phyloP scores from a whole-genome alignment of 2,113 vertebrate genomes.

The Tragelaphus imberbis region DNA sequence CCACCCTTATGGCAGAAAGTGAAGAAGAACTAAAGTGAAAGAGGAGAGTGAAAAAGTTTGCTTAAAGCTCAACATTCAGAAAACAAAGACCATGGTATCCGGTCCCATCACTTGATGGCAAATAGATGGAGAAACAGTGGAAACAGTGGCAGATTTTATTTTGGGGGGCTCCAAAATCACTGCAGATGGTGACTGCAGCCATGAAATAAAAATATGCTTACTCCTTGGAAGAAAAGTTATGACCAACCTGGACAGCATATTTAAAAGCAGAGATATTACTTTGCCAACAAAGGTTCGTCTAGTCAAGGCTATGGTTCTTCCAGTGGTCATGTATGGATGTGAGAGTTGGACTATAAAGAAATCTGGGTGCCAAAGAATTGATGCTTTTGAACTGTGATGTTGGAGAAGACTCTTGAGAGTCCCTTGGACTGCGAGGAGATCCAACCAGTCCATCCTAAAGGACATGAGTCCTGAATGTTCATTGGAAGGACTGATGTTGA shows the following conservation, averaged over 20 bases:
- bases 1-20: not conserved
- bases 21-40: not conserved
- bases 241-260: not conserved
- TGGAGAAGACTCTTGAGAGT: not conserved
- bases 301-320: not conserved
- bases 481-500: not conserved
- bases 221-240: not conserved
- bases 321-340: not conserved
- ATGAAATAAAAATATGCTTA: not conserved
- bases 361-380: accelerated
- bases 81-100: not conserved
- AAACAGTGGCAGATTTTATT: not conserved
- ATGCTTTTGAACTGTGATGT: not conserved
- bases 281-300: not conserved
- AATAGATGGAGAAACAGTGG: not conserved
- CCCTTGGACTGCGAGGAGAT: not conserved
- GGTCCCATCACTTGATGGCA: not conserved
- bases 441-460: not conserved
- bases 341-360: not conserved
- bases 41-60: not conserved
- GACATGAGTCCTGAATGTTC: not conserved
- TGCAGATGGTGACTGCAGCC: not conserved
- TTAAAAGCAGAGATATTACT: not conserved
- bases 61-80: not conserved
- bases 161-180: not conserved